Evolutionary conservation across 2,888 invertebrate genomes (phyloP).

Genomic region (Amphimallon solstitiale): DNA sequence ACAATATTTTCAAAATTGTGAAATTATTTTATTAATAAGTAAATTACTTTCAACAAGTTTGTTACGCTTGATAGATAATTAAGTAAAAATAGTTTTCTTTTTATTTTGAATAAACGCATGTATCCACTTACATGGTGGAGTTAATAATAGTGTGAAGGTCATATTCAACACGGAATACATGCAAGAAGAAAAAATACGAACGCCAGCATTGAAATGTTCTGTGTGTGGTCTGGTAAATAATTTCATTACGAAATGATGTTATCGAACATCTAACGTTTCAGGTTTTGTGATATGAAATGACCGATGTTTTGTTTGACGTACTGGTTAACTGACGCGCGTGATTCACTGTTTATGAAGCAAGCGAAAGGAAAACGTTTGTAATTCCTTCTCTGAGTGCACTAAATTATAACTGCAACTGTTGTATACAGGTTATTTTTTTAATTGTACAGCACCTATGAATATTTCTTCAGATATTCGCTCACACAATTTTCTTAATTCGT

Average conservation of each 20-base stretch:
- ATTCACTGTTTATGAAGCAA: slow-evolving; percentile 19
- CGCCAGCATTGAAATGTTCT: slow-evolving; percentile 18
- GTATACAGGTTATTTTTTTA: too few species aligned
- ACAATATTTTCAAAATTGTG: background rate
- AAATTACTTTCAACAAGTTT: too few species aligned
- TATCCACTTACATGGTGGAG: too few species aligned
- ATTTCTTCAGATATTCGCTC: too few species aligned
- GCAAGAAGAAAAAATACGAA: too few species aligned
- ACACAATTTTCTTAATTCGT: too few species aligned
- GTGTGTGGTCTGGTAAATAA: slow-evolving; percentile 41
- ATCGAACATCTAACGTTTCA: slow-evolving; percentile 40
- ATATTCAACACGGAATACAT: background rate
- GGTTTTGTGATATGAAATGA: slow-evolving; percentile 45
- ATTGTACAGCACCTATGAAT: too few species aligned
- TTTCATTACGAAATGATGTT: slow-evolving; percentile 46
- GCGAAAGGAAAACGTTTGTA: background rate
- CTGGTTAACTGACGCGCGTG: background rate
- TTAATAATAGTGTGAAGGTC: slow-evolving; percentile 6
- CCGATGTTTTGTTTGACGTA: slow-evolving; percentile 35
- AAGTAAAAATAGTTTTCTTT: too few species aligned
- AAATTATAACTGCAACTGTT: too few species aligned
- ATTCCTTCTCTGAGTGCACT: too few species aligned
- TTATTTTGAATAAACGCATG: too few species aligned
- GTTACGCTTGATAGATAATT: too few species aligned
- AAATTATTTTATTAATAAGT: background rate